A percentile compares a stretch with the other conserved stretches of the same genome.
These are phyloP conservation scores for Apotomis turbidana DNA, from an alignment of 2,888 invertebrate species.

Conservation along the genomic window DNA sequence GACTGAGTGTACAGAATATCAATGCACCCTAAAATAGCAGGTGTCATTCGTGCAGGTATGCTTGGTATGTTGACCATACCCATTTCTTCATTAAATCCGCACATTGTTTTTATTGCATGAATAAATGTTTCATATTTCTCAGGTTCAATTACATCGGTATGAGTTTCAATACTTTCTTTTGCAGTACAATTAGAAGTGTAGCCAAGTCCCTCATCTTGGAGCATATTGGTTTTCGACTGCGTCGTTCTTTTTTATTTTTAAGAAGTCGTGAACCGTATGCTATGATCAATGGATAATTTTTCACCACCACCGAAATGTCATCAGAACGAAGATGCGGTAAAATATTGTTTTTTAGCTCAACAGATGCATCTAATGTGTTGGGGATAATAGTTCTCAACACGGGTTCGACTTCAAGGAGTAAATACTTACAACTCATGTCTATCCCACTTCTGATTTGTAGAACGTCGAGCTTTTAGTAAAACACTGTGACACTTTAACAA, in stretches of 20 bases:
- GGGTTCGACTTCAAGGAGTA: too few relatives aligned
- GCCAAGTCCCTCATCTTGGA: conserved; percentile 43
- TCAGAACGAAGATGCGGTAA: conserved; percentile 37
- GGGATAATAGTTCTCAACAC: too few relatives aligned
- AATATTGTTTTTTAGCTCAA: conserved; percentile 33
- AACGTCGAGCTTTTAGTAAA: too few relatives aligned
- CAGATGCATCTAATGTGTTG: too few relatives aligned
- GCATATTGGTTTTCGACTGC: conserved; percentile 35
- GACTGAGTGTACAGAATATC: too few relatives aligned
- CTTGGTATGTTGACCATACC: conserved; percentile 38
- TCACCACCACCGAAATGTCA: conserved; percentile 35
- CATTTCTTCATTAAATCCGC: conserved; percentile 43
- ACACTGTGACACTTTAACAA: too few relatives aligned
- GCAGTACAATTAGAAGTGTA: conserved; percentile 17
- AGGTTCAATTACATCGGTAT: conserved; percentile 37
- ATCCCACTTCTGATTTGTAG: too few relatives aligned
- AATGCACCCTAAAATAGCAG: too few relatives aligned
- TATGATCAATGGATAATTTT: conserved; percentile 36
- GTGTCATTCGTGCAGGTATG: conserved; percentile 39
- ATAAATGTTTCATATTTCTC: conserved; percentile 40
- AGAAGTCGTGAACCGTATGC: conserved; percentile 24
- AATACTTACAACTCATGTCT: too few relatives aligned
- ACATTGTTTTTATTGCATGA: conserved; percentile 39
- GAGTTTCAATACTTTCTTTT: conserved; percentile 21
- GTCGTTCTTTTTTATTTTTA: too few relatives aligned